Percentiles rank a stretch among this genome's conserved stretches.
Conservation (phyloP, 2,113 vertebrate species). For the Trogon surrucura region DNA sequence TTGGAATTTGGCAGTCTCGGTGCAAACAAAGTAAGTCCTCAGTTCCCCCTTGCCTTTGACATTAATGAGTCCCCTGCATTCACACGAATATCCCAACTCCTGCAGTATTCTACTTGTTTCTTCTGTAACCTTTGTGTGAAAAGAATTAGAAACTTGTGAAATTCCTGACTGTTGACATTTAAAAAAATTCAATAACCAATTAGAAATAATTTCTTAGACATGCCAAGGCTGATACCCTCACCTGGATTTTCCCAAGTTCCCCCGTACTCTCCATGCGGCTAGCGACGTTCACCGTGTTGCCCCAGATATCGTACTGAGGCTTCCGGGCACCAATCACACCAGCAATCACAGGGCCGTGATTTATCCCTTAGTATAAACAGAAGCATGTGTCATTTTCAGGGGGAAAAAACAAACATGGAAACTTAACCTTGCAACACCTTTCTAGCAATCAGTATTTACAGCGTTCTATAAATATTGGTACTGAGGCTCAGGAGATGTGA, state of each 20-base stretch:
- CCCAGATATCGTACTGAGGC: constrained; percentile 99
- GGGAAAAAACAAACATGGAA: not conserved
- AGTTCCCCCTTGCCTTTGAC: constrained; percentile 98
- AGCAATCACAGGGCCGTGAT: constrained; percentile 94
- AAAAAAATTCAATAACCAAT: not conserved
- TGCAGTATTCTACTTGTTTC: constrained; percentile 88
- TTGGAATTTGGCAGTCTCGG: constrained; percentile 93
- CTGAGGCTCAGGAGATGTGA: not conserved
- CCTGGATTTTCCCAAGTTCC: constrained; percentile 96
- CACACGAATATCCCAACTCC: constrained; percentile 91
- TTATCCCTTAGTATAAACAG: constrained; percentile 83
- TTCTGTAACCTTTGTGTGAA: constrained; percentile 87
- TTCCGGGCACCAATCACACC: constrained; percentile 98
- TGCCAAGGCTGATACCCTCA: constrained; percentile 11
- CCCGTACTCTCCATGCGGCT: constrained; percentile 98
- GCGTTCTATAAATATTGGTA: not conserved
- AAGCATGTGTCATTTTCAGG: not conserved
- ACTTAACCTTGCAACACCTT: not conserved
- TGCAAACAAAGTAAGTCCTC: constrained; percentile 95
- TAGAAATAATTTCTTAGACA: not conserved
- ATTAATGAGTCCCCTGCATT: constrained; percentile 92
- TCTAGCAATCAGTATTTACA: not conserved
- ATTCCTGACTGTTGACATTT: not conserved
- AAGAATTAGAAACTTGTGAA: constrained; percentile 12
- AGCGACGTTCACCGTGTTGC: constrained; percentile 96